These are phyloP conservation scores for Heteromyza rotundicornis DNA, from an alignment of 2,888 invertebrate genomes.

Conservation along the genomic window DNA sequence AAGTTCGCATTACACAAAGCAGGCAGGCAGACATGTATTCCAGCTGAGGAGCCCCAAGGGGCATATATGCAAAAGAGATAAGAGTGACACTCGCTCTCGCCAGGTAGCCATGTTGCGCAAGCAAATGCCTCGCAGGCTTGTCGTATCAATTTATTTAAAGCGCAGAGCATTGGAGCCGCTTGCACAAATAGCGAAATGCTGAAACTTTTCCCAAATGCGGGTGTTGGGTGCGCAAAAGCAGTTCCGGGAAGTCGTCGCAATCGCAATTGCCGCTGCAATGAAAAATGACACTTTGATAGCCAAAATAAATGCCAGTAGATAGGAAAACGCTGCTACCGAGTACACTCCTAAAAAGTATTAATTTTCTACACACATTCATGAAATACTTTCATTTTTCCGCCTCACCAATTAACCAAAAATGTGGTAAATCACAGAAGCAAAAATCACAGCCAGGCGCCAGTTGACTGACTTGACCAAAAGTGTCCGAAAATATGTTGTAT, in stretches of 20 bases:
- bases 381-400: neutral
- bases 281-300: neutral
- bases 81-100: neutral
- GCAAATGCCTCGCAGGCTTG: neutral
- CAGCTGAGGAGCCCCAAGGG: neutral
- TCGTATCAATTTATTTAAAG: neutral
- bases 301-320: too few species aligned
- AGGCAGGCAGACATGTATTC: neutral
- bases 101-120: neutral
- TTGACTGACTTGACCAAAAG: neutral
- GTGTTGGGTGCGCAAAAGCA: neutral
- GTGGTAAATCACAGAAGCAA: neutral
- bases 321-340: neutral
- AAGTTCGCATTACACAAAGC: neutral
- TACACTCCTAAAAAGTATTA: neutral
- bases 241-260: neutral
- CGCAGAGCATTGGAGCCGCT: neutral
- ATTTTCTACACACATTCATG: neutral
- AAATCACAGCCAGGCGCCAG: neutral
- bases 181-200: neutral
- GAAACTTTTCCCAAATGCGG: neutral
- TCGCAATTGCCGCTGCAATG: neutral
- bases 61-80: neutral
- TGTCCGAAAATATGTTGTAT: neutral
- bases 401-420: neutral